Conservation (phyloP, 2,888 invertebrate genomes). For the Phoenoteleia sp. region DNA sequence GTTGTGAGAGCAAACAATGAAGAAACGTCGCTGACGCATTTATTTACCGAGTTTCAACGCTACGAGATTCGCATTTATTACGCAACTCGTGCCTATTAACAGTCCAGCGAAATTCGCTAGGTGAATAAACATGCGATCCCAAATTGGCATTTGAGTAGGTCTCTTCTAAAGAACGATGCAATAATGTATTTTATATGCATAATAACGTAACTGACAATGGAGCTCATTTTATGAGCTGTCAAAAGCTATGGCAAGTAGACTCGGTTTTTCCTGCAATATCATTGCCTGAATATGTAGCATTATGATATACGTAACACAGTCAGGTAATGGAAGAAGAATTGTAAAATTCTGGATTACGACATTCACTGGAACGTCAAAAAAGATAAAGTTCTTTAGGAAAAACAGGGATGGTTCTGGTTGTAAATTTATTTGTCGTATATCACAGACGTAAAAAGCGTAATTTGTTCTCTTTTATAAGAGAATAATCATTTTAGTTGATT, state of each 20-base stretch:
- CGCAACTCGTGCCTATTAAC: conserved; percentile 12
- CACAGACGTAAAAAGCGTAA: not conserved
- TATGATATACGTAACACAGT: no score
- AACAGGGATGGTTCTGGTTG: not conserved
- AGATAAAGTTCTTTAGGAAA: not conserved
- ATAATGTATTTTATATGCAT: no score
- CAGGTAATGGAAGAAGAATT: no score
- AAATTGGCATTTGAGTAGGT: not conserved
- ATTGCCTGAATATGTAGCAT: no score
- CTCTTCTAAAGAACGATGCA: no score
- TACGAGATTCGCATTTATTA: conserved; percentile 26
- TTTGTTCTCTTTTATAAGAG: not conserved
- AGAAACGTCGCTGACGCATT: conserved; percentile 18
- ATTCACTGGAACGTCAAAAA: not conserved
- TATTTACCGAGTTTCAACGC: conserved; percentile 1
- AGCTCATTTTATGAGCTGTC: no score
- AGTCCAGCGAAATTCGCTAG: not conserved
- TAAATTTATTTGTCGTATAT: conserved; percentile 9
- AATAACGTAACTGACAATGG: no score
- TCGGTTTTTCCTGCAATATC: no score
- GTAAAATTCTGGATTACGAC: no score
- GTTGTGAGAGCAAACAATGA: not conserved
- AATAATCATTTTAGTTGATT: conserved; percentile 19
- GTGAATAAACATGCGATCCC: not conserved
- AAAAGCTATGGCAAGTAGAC: no score